These are phyloP conservation scores for Callipepla californica DNA, from an alignment of 2,113 vertebrate species.

Conservation along the genomic window DNA sequence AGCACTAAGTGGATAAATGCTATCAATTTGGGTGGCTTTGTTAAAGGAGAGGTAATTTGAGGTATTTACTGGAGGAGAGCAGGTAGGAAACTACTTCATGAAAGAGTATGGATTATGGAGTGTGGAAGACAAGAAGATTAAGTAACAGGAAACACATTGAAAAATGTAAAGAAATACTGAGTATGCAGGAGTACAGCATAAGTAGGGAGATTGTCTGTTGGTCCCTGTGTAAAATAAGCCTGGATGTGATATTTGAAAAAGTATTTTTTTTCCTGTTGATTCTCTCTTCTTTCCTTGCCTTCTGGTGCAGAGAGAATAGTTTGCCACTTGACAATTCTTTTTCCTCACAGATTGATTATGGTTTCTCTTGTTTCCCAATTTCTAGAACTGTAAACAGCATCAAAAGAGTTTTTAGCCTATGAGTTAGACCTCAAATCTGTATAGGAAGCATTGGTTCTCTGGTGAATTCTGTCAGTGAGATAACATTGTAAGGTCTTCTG, in stretches of 20 bases:
- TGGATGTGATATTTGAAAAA: background rate
- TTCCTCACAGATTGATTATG: background rate
- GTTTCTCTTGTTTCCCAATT: background rate
- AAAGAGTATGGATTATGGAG: background rate
- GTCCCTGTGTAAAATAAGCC: background rate
- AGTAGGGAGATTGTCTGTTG: background rate
- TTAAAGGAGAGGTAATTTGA: background rate
- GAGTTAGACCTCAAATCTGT: background rate
- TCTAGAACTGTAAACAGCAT: background rate
- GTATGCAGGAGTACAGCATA: background rate
- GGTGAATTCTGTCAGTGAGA: background rate
- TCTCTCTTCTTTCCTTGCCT: background rate
- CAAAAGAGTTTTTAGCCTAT: background rate
- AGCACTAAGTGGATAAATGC: background rate
- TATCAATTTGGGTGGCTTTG: background rate
- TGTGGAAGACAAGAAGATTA: background rate
- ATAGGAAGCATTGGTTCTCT: background rate
- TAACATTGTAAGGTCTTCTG: background rate
- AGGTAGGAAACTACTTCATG: background rate
- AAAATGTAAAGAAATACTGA: background rate
- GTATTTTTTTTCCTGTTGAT: background rate
- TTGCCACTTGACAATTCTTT: background rate
- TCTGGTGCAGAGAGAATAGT: background rate
- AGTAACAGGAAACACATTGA: background rate
- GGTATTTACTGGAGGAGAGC: background rate